Base-by-base conservation (phyloP, 2,113 vertebrate genomes). In the Psophia crepitans region DNA sequence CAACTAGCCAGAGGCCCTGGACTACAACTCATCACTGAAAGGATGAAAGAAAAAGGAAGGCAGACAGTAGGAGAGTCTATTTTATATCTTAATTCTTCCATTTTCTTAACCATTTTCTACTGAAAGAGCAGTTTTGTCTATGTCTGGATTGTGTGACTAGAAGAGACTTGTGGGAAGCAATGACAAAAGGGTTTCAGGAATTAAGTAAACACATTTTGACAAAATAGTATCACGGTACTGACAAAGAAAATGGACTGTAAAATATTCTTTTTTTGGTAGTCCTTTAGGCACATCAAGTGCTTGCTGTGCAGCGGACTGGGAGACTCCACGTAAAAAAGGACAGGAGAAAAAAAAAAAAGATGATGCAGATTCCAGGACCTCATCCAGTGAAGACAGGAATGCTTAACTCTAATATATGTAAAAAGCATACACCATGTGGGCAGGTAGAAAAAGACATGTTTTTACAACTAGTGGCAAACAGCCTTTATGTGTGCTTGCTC, bases 31-130 rank as follows among this genome's bases (percentile, higher is more conserved):
- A 53, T 33, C 41, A 74, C 11, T 66, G 24, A 66, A 70, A 65
- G 9, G 12, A 75, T 48, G 32, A 75, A 79, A 71, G 21, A 81
- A 86, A 19, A 27, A 60, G 7, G 32, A 65, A 61, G 22, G 76
- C 84, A 33, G 6, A n/a, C 0, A 1, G n/a, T 15, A 39, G 9
- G 6, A 61, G 4, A 70, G 12, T 14, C 5, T 35, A 65, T 24
- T 75, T 81, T 46, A 4, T 37, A 81, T 51, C 12, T 61, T 30
- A 71, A 23, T 77, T 88, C 20, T 88, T 84, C 66, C 1, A 44
- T 61, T 81, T 92, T 78, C 21, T 64, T 88, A 69, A 57, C 12
- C 0, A 23, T 49, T 86, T 85, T 81, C 24, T 73, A 60, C 53
- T 73, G 33, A 68, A 86, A 76, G 10, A 76, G 7, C 33, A 90